Percentiles rank a stretch among this genome's conserved stretches.
Evolutionary conservation across 2,888 invertebrate genomes (phyloP).

Genomic region (Tetanocera ferruginea): DNA sequence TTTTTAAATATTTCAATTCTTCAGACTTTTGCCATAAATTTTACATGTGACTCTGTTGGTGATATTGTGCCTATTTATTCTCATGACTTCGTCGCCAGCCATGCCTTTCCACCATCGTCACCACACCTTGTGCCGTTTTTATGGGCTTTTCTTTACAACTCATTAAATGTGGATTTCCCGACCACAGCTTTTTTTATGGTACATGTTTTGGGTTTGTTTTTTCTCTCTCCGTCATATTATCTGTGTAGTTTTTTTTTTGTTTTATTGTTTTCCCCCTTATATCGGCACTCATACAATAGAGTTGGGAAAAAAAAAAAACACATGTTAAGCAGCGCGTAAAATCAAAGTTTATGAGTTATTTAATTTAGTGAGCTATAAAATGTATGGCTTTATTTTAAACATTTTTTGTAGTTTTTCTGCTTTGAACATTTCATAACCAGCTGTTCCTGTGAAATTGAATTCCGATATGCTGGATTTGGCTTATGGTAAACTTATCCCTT

Average conservation of each 20-base stretch:
- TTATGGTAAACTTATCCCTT: neutral
- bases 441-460: neutral
- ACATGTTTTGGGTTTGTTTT: neutral
- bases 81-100: neutral
- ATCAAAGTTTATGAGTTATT: conserved; percentile 44
- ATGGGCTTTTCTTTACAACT: neutral
- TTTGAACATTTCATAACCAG: neutral
- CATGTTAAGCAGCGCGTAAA: conserved; percentile 38
- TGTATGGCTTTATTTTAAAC: neutral
- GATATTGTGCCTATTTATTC: neutral
- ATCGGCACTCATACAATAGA: neutral
- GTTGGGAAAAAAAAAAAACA: conserved; percentile 31
- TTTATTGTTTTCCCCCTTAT: neutral
- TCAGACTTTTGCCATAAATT: too few relatives aligned
- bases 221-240: neutral
- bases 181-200: neutral
- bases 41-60: neutral
- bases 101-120: neutral
- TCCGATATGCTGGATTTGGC: neutral
- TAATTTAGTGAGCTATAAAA: conserved; percentile 18
- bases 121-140: neutral
- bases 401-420: neutral
- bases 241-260: neutral
- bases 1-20: too few relatives aligned
- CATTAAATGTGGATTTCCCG: conserved; percentile 16